A percentile compares a stretch with the other conserved stretches of the same genome.
phyloP scores from a whole-genome alignment of 2,797 vertebrate genomes.

The Heterohyrax brucei region DNA sequence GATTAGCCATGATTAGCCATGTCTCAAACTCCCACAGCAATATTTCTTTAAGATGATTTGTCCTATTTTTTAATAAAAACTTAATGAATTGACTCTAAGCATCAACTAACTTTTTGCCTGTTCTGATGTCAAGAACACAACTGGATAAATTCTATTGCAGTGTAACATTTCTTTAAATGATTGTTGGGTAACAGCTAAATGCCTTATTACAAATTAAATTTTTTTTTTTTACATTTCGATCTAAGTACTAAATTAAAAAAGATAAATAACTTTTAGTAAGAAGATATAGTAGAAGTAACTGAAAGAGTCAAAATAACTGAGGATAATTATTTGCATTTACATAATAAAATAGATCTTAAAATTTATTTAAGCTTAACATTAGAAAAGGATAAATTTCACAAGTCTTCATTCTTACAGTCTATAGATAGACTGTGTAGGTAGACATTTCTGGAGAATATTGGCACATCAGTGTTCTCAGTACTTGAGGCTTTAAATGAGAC shows the following conservation, averaged over 20 bases:
- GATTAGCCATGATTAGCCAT: not conserved
- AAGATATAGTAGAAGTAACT: slow-evolving; percentile 55
- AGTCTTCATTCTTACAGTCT: slow-evolving; percentile 74
- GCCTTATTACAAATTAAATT: not conserved
- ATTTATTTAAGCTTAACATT: slow-evolving; percentile 80
- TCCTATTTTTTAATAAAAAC: slow-evolving; percentile 69
- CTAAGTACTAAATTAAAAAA: slow-evolving; percentile 14
- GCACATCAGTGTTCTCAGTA: slow-evolving; percentile 48
- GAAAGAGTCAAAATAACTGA: slow-evolving; percentile 73
- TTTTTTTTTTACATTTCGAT: slow-evolving; percentile 46
- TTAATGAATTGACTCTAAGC: slow-evolving; percentile 35
- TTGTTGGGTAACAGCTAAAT: not conserved
- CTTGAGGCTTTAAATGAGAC: slow-evolving; percentile 67
- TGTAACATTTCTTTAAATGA: slow-evolving; percentile 23
- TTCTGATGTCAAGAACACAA: slow-evolving; percentile 47
- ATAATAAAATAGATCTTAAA: slow-evolving; percentile 54
- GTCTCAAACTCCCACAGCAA: slow-evolving; percentile 48
- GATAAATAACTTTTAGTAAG: slow-evolving; percentile 70
- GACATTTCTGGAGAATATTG: slow-evolving; percentile 74
- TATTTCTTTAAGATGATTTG: slow-evolving; percentile 14
- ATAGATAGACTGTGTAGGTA: slow-evolving; percentile 79
- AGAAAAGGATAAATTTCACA: slow-evolving; percentile 77
- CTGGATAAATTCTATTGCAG: slow-evolving; percentile 15
- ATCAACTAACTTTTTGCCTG: slow-evolving; percentile 53
- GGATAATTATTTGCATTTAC: slow-evolving; percentile 72